A percentile compares a stretch with the other conserved stretches of the same genome.
phyloP scores from a whole-genome alignment of 2,888 invertebrate species.

The Tetranychus piercei region DNA sequence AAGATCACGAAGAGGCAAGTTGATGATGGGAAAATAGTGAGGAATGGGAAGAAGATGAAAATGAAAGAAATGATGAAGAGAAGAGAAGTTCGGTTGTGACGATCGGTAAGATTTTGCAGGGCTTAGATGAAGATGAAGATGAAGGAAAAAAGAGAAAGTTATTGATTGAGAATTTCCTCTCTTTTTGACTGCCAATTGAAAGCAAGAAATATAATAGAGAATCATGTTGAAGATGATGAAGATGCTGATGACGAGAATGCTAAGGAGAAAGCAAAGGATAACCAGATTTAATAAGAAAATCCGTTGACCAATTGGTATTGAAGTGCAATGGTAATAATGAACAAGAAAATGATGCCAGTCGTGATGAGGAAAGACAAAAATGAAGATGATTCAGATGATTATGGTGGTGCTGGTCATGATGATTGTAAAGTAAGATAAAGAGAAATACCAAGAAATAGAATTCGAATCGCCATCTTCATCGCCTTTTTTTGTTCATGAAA shows the following conservation, averaged over 20 bases:
- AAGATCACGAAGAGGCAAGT: not conserved
- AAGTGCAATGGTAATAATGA: not conserved
- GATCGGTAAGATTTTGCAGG: constrained; percentile 2
- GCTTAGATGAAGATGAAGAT: not conserved
- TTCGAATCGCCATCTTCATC: not conserved
- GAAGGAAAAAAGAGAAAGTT: not conserved
- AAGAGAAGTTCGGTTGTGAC: not conserved
- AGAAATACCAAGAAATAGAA: not conserved
- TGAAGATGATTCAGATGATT: not conserved
- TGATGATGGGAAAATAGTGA: not conserved
- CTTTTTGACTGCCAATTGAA: not conserved
- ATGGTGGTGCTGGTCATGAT: not conserved
- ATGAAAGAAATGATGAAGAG: not conserved
- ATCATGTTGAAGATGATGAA: constrained; percentile 8
- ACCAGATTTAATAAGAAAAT: constrained; percentile 1
- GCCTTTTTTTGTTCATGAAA: not conserved
- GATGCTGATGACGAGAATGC: not conserved
- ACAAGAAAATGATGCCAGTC: not conserved
- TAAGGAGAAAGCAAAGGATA: not conserved
- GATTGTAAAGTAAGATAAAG: not conserved
- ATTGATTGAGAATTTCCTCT: not conserved
- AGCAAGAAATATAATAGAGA: not conserved
- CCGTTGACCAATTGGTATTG: not conserved
- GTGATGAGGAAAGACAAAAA: not conserved
- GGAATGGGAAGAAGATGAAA: not conserved